Conservation (phyloP, 2,113 vertebrate species). For the Triplophysa siluroides region DNA sequence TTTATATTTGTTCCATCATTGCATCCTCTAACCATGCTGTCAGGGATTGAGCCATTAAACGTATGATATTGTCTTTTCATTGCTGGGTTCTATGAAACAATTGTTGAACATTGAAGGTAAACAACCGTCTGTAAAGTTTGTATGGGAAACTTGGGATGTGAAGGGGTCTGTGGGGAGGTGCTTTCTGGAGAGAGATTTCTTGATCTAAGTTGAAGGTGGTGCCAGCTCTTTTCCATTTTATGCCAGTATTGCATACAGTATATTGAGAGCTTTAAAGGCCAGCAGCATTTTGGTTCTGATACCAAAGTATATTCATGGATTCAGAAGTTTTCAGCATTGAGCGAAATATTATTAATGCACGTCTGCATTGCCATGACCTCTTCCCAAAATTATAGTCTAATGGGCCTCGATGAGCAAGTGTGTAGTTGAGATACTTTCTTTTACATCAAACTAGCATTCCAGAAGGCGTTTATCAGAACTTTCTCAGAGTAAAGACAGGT, state of each 20-base stretch:
- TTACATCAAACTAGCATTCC: background rate
- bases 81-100: background rate
- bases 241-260: conserved; percentile 73
- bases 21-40: conserved; percentile 28
- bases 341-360: conserved; percentile 27
- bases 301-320: background rate
- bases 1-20: conserved; percentile 26
- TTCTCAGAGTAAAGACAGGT: conserved; percentile 36
- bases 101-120: background rate
- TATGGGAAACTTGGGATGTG: background rate
- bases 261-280: conserved; percentile 76
- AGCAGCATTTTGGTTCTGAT: conserved; percentile 14
- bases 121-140: conserved; percentile 2
- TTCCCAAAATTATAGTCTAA: background rate
- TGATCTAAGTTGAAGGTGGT: conserved; percentile 76
- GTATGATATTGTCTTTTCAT: background rate
- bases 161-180: conserved; percentile 15
- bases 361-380: background rate
- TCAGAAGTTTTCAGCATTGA: conserved; percentile 4
- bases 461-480: conserved; percentile 31
- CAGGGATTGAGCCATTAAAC: conserved; percentile 19
- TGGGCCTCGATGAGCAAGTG: background rate
- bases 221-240: conserved; percentile 79
- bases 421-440: conserved; percentile 30
- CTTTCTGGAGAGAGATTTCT: conserved; percentile 45